Base-by-base conservation (phyloP, 1,140 invertebrate genomes). In the Lepidotrigona ventralis region DNA sequence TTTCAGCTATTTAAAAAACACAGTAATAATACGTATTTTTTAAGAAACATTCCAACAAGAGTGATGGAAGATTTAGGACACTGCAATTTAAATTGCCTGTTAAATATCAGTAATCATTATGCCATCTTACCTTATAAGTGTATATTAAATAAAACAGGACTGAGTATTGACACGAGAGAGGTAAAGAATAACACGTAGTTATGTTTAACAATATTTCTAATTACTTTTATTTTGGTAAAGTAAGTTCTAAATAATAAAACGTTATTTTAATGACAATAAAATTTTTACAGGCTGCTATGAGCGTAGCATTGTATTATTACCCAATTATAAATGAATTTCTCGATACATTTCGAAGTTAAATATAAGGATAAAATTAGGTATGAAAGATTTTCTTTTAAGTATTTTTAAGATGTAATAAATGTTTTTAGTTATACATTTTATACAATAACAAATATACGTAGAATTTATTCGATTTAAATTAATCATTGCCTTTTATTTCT, bases 61-160 rank as follows among this genome's bases (percentile, higher is more conserved):
- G 23, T 86, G 8, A 21, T 87, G 15, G 29, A 83, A 23, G 76
- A 88, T 74, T 86, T 90, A n/a, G n/a, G 51, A 70, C 51, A 72
- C 14, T 86, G 64, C 58, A 33, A 88, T 69, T 69, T 88, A 53
- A 76, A 93, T 72, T 68, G 14, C 9, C 84, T 85, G 39, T 77
- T 93, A 21, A 91, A 85, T 81, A 89, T 93, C 69, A 75, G 29
- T 53, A 88, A 90, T 72, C 92, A 93, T 84, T 87, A 85, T 66
- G 90, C 91, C 21, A 39, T 91, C 46, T 71, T 93, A 68, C 85
- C 89, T 26, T 91, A 91, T 54, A 88, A 85, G n/a, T 89, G 63
- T 53, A 75, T 73, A 71, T 68, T 93, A 29, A 89, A 23, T 12
- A 75, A 70, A 26, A 71, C 60, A 39, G 90, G 89, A 9, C 12